Conservation (phyloP, 2,113 vertebrate species). For the Aegypius monachus region DNA sequence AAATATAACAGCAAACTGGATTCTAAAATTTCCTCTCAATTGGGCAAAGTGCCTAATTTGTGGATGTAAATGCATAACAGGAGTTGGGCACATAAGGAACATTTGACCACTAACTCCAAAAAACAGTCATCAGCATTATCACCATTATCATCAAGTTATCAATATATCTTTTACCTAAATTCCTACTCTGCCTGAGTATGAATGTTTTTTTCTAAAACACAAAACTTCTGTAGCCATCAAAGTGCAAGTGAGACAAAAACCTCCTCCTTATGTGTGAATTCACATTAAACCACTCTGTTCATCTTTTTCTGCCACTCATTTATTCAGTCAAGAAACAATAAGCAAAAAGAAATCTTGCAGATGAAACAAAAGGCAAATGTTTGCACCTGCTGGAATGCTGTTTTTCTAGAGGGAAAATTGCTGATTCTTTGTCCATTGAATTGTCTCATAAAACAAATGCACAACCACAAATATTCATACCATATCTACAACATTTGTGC, state of each 20-base stretch:
- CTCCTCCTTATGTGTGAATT: neutral
- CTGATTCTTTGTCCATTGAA: neutral
- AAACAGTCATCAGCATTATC: neutral
- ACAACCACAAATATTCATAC: slow-evolving; percentile 15
- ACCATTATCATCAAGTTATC: neutral
- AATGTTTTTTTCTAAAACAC: neutral
- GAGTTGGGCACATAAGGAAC: neutral
- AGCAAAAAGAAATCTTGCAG: neutral
- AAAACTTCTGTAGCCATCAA: neutral
- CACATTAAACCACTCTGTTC: neutral
- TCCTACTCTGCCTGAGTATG: neutral
- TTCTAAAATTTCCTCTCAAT: neutral
- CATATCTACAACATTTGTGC: neutral
- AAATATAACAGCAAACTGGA: neutral
- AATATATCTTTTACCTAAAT: neutral
- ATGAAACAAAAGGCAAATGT: slow-evolving; percentile 17
- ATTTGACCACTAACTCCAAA: neutral
- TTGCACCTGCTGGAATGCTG: neutral
- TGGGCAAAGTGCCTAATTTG: neutral
- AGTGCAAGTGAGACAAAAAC: neutral
- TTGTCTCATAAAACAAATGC: slow-evolving; percentile 19
- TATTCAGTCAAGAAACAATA: neutral
- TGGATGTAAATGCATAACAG: neutral
- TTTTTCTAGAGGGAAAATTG: slow-evolving; percentile 12
- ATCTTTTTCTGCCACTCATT: neutral